These are phyloP conservation scores for Cynopterus sphinx DNA, from an alignment of 2,797 vertebrate species.

Conservation along the genomic window DNA sequence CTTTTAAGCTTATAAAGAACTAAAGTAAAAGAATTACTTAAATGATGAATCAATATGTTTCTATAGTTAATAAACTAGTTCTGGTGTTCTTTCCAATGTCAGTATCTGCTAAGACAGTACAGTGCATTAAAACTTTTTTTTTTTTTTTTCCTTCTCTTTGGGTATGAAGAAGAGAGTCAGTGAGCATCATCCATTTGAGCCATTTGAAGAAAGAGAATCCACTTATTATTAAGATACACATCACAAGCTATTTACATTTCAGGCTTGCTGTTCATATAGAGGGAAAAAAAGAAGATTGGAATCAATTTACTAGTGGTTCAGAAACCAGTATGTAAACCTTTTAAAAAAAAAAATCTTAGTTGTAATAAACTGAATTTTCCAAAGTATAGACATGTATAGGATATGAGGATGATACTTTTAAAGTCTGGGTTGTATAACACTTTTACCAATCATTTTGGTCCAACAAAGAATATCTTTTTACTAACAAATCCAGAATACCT, in stretches of 20 bases:
- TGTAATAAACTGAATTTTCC: background rate
- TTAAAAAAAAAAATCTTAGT: background rate
- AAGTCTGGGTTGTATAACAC: background rate
- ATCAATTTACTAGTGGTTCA: background rate
- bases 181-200: background rate
- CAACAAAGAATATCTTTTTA: background rate
- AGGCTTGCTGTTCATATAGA: background rate
- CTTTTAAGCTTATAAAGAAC: background rate
- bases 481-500: background rate
- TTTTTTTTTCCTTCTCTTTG: background rate
- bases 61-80: slow-evolving; percentile 1
- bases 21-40: slow-evolving; percentile 8
- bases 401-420: background rate
- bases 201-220: background rate
- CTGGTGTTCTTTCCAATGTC: background rate
- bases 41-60: background rate
- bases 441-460: background rate
- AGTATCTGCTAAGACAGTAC: background rate
- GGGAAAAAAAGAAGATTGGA: background rate
- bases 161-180: background rate
- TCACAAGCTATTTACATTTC: background rate
- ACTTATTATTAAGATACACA: background rate
- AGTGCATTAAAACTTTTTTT: background rate
- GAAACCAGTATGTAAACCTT: background rate
- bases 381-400: background rate